Conservation (phyloP, 2,797 vertebrate genomes). For the Mormyrus proboscirostris region DNA sequence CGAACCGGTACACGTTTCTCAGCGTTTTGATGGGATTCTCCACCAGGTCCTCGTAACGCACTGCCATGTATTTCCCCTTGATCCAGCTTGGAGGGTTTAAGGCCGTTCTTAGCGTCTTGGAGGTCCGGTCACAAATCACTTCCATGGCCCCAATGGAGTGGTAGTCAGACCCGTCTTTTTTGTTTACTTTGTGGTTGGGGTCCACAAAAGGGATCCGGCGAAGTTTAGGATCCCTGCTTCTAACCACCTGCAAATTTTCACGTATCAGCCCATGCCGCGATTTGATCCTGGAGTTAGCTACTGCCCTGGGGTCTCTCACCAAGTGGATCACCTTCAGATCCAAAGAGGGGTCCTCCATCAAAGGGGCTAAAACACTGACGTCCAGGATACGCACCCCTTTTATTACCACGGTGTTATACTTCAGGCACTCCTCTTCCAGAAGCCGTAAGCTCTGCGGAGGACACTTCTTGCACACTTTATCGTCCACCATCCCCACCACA, state of each 20-base stretch:
- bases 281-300: constrained; percentile 92
- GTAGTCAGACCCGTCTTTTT: constrained; percentile 87
- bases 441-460: constrained; percentile 85
- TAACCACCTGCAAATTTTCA: constrained; percentile 92
- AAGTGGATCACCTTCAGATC: constrained; percentile 94
- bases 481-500: constrained; percentile 88
- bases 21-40: constrained; percentile 85
- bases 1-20: constrained; percentile 79
- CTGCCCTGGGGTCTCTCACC: constrained; percentile 88
- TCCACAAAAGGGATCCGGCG: constrained; percentile 87
- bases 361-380: constrained; percentile 78
- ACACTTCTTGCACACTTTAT: constrained; percentile 95
- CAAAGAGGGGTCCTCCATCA: constrained; percentile 85
- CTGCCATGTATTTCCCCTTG: constrained; percentile 86
- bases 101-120: constrained; percentile 84
- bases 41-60: constrained; percentile 94
- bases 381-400: constrained; percentile 94
- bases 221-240: constrained; percentile 87
- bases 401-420: constrained; percentile 88
- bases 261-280: constrained; percentile 90
- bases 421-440: constrained; percentile 88
- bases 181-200: constrained; percentile 78
- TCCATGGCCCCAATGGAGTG: constrained; percentile 97
- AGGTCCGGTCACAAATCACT: constrained; percentile 92
- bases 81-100: constrained; percentile 86